phyloP scores from a whole-genome alignment of 1,140 invertebrate genomes.

The Palaemon carinicauda region DNA sequence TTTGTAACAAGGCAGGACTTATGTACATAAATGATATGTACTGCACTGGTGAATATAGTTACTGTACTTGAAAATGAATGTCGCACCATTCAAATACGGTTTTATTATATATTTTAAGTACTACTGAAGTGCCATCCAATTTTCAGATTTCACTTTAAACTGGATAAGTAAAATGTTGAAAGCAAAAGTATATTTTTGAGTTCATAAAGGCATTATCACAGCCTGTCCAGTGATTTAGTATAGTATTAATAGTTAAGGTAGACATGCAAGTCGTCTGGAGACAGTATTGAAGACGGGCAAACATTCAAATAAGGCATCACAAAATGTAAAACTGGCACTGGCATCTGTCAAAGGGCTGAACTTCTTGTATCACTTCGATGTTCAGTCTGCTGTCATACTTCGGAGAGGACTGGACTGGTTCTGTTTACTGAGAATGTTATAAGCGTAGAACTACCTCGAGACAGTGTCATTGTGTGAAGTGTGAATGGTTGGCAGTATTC shows the following conservation, averaged over 20 bases:
- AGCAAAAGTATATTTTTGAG: too few relatives aligned
- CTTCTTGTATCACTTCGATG: slow-evolving; percentile 3
- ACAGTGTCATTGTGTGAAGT: too few relatives aligned
- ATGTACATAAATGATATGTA: too few relatives aligned
- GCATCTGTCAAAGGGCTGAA: slow-evolving; percentile 19
- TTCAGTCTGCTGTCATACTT: slow-evolving; percentile 15
- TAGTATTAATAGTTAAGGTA: slow-evolving; percentile 28
- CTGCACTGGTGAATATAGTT: too few relatives aligned
- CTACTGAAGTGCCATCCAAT: too few relatives aligned
- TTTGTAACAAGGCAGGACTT: too few relatives aligned
- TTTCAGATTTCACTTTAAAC: too few relatives aligned
- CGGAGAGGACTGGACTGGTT: slow-evolving; percentile 27
- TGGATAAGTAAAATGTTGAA: too few relatives aligned
- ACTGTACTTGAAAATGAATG: too few relatives aligned
- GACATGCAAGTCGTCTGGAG: background rate
- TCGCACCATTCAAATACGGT: too few relatives aligned
- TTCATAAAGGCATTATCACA: background rate
- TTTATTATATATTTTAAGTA: too few relatives aligned
- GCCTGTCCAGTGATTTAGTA: slow-evolving; percentile 30
- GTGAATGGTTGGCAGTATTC: background rate
- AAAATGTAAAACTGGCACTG: slow-evolving; percentile 39
- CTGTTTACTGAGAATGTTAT: background rate
- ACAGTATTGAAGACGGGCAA: slow-evolving; percentile 36
- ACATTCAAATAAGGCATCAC: background rate
- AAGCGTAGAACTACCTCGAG: background rate